Base-by-base conservation (phyloP, 2,797 vertebrate species). In the Anomalospiza imberbis region DNA sequence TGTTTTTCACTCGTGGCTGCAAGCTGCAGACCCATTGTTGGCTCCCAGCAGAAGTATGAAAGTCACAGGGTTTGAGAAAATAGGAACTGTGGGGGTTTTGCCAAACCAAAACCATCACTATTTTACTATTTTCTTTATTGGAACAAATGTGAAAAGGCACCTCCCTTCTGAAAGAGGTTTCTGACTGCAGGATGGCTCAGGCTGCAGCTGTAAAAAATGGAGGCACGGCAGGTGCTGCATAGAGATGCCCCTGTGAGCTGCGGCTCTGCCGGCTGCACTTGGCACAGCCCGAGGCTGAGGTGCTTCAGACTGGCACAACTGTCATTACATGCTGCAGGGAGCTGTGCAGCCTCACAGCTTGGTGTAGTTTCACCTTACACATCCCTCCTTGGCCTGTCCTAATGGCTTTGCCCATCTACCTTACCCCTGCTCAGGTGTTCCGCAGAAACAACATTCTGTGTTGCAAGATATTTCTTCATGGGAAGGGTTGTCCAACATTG, bases 251-350 rank as follows among this genome's bases (percentile, higher is more conserved):
- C 67, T 32, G 65, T n/a, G 51, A 50, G 86, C 80, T 57, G n/a
- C 21, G 5, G 66, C 75, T 86, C 55, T 76, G 80, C 88, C 7
- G 16, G 10, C 86, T 93, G 83, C 21, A 0, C 70, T 45, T 66
- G 78, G 80, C 92, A 74, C 3, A 0, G 63, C 67, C 10, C 0
- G 1, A 17, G 38, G 38, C 32, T 12, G 48, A 80, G 68, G 63
- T 62, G 19, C 72, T 72, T 61, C 1, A 1, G 25, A 2, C 44
- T 63, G 38, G 45, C 81, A 34, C 53, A 6, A 2, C 20, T 53
- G 4, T 40, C 70, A 21, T 2, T 61, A 1, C 0, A 0, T 53
- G 14, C 68, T 48, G 26, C 63, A 38, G 51, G 60, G 40, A 75
- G 38, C 60, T 6, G 2, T 36, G 34, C 6, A 5, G 48, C 80